Evolutionary conservation across 2,113 vertebrate genomes (phyloP), one percentile per base, ranked within the genome.

Genomic region (Aramus guarauna): DNA sequence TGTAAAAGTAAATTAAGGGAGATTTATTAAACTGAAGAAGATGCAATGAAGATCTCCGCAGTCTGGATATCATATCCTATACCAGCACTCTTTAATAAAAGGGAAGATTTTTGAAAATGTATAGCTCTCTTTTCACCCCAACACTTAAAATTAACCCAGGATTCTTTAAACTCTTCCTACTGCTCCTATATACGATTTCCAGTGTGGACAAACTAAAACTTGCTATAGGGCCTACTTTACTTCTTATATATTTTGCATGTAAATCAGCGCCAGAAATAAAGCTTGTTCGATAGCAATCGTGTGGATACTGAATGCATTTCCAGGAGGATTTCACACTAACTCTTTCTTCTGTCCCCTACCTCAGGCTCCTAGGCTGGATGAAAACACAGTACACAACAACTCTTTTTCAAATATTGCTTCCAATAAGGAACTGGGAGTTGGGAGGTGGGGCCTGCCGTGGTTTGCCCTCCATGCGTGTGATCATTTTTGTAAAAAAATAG

Each of bases 331-430:
- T 95, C 87, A 83, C 86, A 91, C 94, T 95, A 96, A 95, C 91
- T 95, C 53, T 97, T 77, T 95, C 80, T 97, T 97, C 94, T 96
- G 92, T 97, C 91, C 96, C 80, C 92, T 94, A 75, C 86, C 92
- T 95, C 95, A 97, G 96, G 91, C 91, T 92, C 62, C 90, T 96
- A 95, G 92, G 64, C 84, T 92, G 94, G 94, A 96, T 95, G 90
- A 95, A 95, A 97, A 63, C 79, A 90, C 87, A 96, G 47, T 90
- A 91, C 48, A 87, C 93, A 87, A 21, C 89, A 95, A 53, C 79
- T 82, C 16, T 84, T 93, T 94, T 86, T 87, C 93, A 94, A 90
- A 92, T 71, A 72, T 60, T 95, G 41, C 75, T 95, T 94, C 73
- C 77, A 52, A 55, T 97, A 97, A 96, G 55, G 47, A 94, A 32